Base-by-base conservation (phyloP, 2,113 vertebrate genomes). In the Tragelaphus strepsiceros region DNA sequence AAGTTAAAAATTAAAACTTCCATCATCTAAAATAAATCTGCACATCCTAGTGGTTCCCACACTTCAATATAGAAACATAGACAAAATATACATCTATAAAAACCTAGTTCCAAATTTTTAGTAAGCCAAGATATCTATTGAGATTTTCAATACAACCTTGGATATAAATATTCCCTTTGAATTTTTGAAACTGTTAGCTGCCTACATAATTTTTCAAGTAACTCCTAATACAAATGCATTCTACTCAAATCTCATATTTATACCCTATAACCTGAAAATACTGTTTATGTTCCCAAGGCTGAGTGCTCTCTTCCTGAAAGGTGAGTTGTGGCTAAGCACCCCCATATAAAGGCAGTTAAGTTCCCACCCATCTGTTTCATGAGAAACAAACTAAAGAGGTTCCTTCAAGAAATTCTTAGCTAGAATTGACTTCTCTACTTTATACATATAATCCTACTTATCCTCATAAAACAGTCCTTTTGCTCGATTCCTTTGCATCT, bases 1-100 rank as follows among this genome's bases (percentile, higher is more conserved):
- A 87, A 96, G 71, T 85, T 86, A 93, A 94, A 96, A 91, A 49
- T 78, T 26, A 95, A 92, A 97, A 43, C 15, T 81, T 94, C 17
- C 54, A 80, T 89, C 30, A 94, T 35, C 62, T 93, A 87, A 93
- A 91, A 61, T 56, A 92, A 92, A 94, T 67, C 4, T 3, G 62
- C 1, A n/a, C 78, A 80, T 80, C 15, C 53, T 43, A n/a, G 16
- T 61, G 90, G n/a, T 83, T 94, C 43, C 7, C 21, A 91, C 21
- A 54, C 4, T 43, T 56, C 26, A 84, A 49, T 22, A 85, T 11
- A 90, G 39, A 88, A 87, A 64, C 10, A 80, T 0, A 90, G 78
- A 87, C 15, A 77, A 94, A 96, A 39, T n/a, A 71, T 2, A 54
- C 4, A 88, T 59, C 16, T 86, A 51, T 1, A 92, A 90, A 89